Base-by-base conservation (phyloP, 1,140 invertebrate genomes). In the Trachymyrmex cornetzi region DNA sequence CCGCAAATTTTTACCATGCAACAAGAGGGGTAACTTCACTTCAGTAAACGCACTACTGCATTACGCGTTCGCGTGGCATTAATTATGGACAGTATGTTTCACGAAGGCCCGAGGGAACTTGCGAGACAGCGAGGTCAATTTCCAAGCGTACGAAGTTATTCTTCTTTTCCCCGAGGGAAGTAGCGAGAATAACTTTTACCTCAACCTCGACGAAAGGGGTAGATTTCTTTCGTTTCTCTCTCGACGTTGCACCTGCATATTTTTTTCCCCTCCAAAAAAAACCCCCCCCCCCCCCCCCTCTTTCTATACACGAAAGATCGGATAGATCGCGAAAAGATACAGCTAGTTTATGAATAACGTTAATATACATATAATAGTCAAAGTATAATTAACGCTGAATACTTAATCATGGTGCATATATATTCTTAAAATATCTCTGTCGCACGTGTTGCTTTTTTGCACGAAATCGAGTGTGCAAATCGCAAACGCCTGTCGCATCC, bases 161-260 rank as follows among this genome's bases (percentile, higher is more conserved):
- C 24, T 27, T 72, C 24, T 71, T 59, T 82, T 16, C 24, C 24
- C 38, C 24, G 3, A 1, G 11, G 53, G 34, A 22, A 24, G 19
- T 3, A 71, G 50, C 34, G 48, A 59, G 38, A 27, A 72, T 82
- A 82, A 74, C 57, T 72, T 48, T 24, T 44, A 71, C 22, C 6
- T 59, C 67, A 82, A 74, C 24, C 67, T 72, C 67, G 14, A 66
- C 30, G 67, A 82, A 72, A 59, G 38, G 67, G 67, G 67, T 82
- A 59, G 53, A 48, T 61, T 82, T 82, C 34, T 55, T 48, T 72
- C 22, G 50, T 55, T 81, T 59, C 38, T 81, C 53, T 72, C 9
- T 9, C 34, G 50, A 57, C 22, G 30, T 2, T 44, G 53, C 79
- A 82, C 67, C 38, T 72, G 53, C 19, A 5, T 27, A 67, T 14